phyloP scores from a whole-genome alignment of 2,797 vertebrate genomes.

The Halcyon badia region DNA sequence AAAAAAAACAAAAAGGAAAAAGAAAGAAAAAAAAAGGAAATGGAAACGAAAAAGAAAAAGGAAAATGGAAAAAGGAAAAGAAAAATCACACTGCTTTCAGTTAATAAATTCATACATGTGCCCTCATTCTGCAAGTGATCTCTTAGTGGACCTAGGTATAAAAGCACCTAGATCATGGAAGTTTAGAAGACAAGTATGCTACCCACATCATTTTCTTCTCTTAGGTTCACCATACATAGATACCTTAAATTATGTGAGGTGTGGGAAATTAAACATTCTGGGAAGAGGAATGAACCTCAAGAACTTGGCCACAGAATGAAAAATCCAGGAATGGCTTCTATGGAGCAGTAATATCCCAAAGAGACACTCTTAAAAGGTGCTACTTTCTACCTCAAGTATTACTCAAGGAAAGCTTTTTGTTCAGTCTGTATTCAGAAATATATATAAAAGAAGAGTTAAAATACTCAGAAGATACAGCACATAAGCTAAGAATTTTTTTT shows the following conservation, averaged over 20 bases:
- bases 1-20: too few species aligned
- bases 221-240: not conserved
- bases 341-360: not conserved
- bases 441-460: not conserved
- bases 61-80: not conserved
- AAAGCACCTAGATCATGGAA: not conserved
- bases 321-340: not conserved
- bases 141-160: not conserved
- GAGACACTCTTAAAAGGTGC: not conserved
- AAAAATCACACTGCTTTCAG: not conserved
- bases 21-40: not conserved
- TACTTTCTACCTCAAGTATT: not conserved
- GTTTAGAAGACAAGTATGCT: not conserved
- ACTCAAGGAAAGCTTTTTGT: not conserved
- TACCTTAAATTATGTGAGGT: not conserved
- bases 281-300: not conserved
- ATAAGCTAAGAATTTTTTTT: not conserved
- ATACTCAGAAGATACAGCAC: not conserved
- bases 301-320: not conserved
- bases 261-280: not conserved
- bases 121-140: not conserved
- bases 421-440: not conserved
- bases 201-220: not conserved
- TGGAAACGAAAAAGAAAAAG: fast-evolving
- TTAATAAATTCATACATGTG: not conserved